Evolutionary conservation across 2,888 invertebrate genomes (phyloP).

Genomic region (Synergus itoensis): DNA sequence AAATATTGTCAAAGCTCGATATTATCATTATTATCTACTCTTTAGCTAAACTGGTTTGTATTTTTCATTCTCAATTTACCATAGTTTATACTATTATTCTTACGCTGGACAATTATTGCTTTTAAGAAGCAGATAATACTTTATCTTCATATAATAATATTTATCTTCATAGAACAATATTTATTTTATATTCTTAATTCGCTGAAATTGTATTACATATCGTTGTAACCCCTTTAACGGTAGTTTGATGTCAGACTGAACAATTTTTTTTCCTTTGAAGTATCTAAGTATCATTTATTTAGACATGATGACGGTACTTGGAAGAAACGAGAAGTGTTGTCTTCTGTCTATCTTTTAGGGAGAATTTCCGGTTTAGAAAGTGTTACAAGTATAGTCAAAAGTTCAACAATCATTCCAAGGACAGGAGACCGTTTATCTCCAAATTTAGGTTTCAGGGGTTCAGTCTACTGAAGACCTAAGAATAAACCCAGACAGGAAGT

Average conservation of each 20-base stretch:
- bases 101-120: too few relatives aligned
- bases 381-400: neutral
- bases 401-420: neutral
- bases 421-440: neutral
- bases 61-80: too few relatives aligned
- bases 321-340: neutral
- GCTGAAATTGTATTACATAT: neutral
- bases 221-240: neutral
- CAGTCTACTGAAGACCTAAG: neutral
- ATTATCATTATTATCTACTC: neutral
- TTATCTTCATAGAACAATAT: too few relatives aligned
- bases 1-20: neutral
- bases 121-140: too few relatives aligned
- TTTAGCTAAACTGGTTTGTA: too few relatives aligned
- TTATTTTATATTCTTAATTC: neutral
- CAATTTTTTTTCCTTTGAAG: neutral
- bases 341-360: neutral
- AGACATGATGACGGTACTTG: neutral
- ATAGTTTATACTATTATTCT: too few relatives aligned
- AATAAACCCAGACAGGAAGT: neutral
- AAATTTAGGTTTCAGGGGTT: neutral
- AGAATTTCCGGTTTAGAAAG: slow-evolving; percentile 5
- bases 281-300: neutral
- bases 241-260: neutral
- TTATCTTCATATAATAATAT: too few relatives aligned